These are phyloP conservation scores for Rhopilema esculentum DNA, from an alignment of 30 jellyfish, hydroid and myxozoan genomes.

Conservation along the genomic window DNA sequence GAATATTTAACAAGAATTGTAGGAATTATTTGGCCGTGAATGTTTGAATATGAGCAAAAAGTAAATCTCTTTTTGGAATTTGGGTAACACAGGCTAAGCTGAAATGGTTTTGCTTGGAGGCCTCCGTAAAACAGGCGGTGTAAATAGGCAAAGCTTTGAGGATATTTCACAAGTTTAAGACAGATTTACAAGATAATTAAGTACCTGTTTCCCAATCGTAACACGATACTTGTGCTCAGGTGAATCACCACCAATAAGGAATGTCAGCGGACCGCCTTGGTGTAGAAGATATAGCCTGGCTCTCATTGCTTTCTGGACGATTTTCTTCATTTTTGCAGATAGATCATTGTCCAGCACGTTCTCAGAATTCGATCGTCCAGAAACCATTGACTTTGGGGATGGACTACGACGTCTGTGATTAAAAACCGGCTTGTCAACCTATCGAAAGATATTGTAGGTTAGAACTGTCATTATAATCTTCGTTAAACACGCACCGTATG, in stretches of 20 bases:
- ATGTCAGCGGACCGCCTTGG: slow-evolving; percentile 96
- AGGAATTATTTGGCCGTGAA: too few species aligned
- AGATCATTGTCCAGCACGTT: slow-evolving; percentile 85
- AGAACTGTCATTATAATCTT: neutral
- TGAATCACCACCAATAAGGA: slow-evolving; percentile 97
- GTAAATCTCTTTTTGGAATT: too few species aligned
- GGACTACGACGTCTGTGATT: slow-evolving; percentile 89
- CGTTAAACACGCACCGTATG: neutral
- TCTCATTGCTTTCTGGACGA: slow-evolving; percentile 83
- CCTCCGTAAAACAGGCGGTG: too few species aligned
- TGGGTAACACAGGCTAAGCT: too few species aligned
- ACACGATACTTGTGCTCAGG: slow-evolving; percentile 97
- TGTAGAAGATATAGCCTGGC: slow-evolving; percentile 92
- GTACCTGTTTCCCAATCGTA: slow-evolving; percentile 95
- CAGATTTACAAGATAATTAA: neutral
- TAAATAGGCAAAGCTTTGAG: too few species aligned
- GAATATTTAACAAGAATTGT: too few species aligned
- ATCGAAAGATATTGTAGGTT: neutral
- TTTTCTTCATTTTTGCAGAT: slow-evolving; percentile 77
- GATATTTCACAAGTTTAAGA: too few species aligned
- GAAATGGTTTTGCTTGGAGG: too few species aligned
- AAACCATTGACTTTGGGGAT: slow-evolving; percentile 86
- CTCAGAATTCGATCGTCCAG: slow-evolving; percentile 74
- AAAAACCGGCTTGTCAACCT: slow-evolving; percentile 80
- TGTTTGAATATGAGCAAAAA: too few species aligned